Evolutionary conservation across 2,888 invertebrate species (phyloP).

Genomic region (Polylopha cassiicola): DNA sequence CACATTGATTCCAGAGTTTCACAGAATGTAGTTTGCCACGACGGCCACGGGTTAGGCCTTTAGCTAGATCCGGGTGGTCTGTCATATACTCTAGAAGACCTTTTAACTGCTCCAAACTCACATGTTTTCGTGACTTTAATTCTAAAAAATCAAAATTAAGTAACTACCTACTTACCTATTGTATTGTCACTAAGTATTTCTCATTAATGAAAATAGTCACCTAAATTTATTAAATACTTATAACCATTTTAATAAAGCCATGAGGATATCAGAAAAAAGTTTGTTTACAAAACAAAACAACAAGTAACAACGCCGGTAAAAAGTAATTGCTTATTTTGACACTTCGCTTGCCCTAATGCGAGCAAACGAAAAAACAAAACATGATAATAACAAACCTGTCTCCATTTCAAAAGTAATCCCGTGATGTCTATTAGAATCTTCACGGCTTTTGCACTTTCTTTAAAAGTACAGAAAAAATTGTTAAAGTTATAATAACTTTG

Average conservation of each 20-base stretch:
- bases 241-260: background rate
- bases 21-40: constrained; percentile 45
- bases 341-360: constrained; percentile 18
- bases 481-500: no score
- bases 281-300: background rate
- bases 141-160: constrained; percentile 32
- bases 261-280: no score
- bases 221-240: background rate
- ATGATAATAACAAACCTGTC: constrained; percentile 21
- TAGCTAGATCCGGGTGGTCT: constrained; percentile 46
- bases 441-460: no score
- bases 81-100: constrained; percentile 47
- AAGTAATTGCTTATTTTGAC: background rate
- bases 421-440: constrained; percentile 1
- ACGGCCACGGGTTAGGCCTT: constrained; percentile 41
- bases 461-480: no score
- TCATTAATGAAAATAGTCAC: no score
- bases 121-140: constrained; percentile 37
- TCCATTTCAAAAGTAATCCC: constrained; percentile 24
- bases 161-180: no score
- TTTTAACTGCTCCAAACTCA: constrained; percentile 42
- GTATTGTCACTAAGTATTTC: no score
- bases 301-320: background rate
- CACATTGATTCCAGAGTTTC: constrained; percentile 50
- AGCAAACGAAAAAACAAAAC: constrained; percentile 25